A percentile compares a stretch with the other conserved stretches of the same genome.
Conservation (phyloP, 2,797 vertebrate genomes). For the Tapera naevia region DNA sequence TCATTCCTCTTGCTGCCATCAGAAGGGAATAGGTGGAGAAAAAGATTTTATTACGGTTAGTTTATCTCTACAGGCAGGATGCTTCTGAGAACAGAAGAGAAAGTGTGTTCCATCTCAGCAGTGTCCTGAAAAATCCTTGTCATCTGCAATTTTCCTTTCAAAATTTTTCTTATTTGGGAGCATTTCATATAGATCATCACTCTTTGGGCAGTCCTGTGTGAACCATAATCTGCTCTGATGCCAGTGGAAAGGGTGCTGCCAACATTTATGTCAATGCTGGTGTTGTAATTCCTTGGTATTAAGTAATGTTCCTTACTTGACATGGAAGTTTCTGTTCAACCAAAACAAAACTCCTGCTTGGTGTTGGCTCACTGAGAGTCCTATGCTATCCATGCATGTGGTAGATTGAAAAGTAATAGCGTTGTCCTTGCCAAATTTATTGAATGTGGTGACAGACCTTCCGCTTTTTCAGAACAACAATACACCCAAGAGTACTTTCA, state of each 20-base stretch:
- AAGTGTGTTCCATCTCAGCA: not conserved
- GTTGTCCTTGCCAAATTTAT: not conserved
- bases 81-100: constrained; percentile 6
- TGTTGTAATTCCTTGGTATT: constrained; percentile 76
- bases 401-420: not conserved
- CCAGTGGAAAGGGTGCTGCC: constrained; percentile 71
- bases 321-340: constrained; percentile 58
- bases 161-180: constrained; percentile 63
- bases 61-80: constrained; percentile 46
- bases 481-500: not conserved
- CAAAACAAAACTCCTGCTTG: constrained; percentile 23
- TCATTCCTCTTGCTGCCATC: not conserved
- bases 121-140: constrained; percentile 49
- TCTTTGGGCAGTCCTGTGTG: constrained; percentile 69
- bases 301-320: constrained; percentile 72
- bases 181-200: constrained; percentile 73
- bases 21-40: not conserved
- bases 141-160: constrained; percentile 25
- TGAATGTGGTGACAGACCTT: not conserved
- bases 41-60: constrained; percentile 27
- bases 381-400: not conserved
- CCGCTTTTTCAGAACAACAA: not conserved
- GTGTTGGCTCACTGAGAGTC: not conserved
- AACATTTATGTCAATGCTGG: constrained; percentile 76
- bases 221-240: constrained; percentile 77